Evolutionary conservation across 2,113 vertebrate genomes (phyloP).

Genomic region (cat (Felis catus)): DNA sequence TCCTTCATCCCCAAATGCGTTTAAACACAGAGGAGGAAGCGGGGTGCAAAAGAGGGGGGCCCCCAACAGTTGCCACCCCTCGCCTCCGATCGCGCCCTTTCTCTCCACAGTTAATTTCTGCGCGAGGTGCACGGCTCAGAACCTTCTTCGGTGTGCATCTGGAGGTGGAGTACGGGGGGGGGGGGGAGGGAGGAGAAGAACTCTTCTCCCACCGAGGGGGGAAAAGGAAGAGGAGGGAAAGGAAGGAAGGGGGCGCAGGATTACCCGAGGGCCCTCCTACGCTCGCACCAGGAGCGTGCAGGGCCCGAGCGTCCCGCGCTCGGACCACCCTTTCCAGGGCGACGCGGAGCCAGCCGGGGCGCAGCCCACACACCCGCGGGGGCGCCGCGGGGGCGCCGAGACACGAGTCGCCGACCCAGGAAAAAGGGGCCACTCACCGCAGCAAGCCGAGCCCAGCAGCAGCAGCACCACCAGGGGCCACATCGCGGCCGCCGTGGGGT

Average conservation of each 20-base stretch:
- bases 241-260: background rate
- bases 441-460: slow-evolving; percentile 60
- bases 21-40: background rate
- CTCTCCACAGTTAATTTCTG: background rate
- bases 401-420: background rate
- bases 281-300: background rate
- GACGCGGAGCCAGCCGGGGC: background rate
- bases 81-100: slow-evolving; percentile 9
- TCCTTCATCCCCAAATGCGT: background rate
- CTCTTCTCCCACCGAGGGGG: background rate
- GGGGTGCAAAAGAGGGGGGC: background rate
- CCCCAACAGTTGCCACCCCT: background rate
- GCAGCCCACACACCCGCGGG: slow-evolving; percentile 23
- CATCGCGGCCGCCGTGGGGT: slow-evolving; percentile 63
- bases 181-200: background rate
- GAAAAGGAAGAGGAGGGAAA: background rate
- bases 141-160: background rate
- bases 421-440: slow-evolving; percentile 68
- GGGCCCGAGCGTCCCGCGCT: background rate
- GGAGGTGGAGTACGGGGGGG: background rate
- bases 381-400: slow-evolving; percentile 12
- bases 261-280: background rate
- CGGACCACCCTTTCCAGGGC: background rate
- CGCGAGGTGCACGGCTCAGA: background rate
- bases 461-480: slow-evolving; percentile 67